These are phyloP conservation scores for Echiichthys vipera DNA, from an alignment of 2,797 vertebrate genomes.

Conservation along the genomic window DNA sequence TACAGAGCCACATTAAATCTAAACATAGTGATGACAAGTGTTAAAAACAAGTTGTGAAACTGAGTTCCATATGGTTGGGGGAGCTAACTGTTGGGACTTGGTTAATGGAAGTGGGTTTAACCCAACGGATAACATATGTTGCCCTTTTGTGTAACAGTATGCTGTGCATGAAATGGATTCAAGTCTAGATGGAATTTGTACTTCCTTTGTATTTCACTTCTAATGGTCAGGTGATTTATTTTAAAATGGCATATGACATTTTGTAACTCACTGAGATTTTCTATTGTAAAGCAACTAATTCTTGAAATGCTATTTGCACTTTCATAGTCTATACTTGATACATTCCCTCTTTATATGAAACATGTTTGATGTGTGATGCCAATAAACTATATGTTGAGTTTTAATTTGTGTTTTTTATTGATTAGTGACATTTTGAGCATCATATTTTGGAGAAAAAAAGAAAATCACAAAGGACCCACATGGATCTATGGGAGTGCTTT, in stretches of 20 bases:
- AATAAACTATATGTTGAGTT: conserved; percentile 90
- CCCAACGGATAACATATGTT: conserved; percentile 78
- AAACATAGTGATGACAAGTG: conserved; percentile 71
- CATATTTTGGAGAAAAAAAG: background rate
- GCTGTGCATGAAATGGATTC: conserved; percentile 85
- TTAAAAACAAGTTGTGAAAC: conserved; percentile 79
- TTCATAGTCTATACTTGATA: conserved; percentile 99
- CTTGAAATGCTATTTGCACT: conserved; percentile 99
- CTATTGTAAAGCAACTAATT: conserved; percentile 98
- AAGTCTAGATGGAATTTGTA: conserved; percentile 84
- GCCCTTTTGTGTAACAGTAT: conserved; percentile 81
- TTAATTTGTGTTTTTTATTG: conserved; percentile 40
- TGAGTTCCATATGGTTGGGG: conserved; percentile 80
- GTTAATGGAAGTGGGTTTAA: conserved; percentile 75
- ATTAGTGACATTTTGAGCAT: background rate
- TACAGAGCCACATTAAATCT: conserved; percentile 63
- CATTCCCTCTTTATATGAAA: conserved; percentile 99
- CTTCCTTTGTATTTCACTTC: conserved; percentile 83
- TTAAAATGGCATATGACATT: conserved; percentile 91
- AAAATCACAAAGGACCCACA: background rate
- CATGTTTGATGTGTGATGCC: conserved; percentile 94
- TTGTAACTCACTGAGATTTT: conserved; percentile 96
- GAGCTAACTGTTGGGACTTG: conserved; percentile 77
- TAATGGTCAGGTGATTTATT: conserved; percentile 88
- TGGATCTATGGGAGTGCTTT: conserved; percentile 20